Base-by-base conservation (phyloP, 2,797 vertebrate genomes). In the Saxicola maurus region DNA sequence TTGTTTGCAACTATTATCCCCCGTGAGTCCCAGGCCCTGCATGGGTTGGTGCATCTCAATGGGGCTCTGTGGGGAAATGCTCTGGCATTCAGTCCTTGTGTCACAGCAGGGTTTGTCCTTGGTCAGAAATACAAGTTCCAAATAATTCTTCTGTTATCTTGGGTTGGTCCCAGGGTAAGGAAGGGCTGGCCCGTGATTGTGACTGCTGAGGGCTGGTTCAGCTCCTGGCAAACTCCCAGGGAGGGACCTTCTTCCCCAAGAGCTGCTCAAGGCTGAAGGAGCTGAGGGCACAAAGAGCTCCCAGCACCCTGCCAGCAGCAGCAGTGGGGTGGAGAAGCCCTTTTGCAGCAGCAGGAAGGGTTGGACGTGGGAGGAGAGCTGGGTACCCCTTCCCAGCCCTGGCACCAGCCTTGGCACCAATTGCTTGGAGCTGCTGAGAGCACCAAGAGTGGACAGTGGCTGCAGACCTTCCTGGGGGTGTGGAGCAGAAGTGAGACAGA, bases 1-100 rank as follows among this genome's bases (percentile, higher is more conserved):
- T 98, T 9, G 97, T 98, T 28, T 98, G 97, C 97, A 98, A 97
- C 95, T 98, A 98, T 7, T 94, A 95, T 20, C 97, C 97, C 0
- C 96, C 95, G 97, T 98, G 75, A 97, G 97, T 97, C 42, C 66
- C 19, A 2, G 31, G 15, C 52, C 48, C 71, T 4, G 0, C 6
- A 0, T 8, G 62, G 14, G 8, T 17, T 42, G 61, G 23, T 45
- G 72, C 33, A 10, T 30, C 61, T 25, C 12, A 10, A 1, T 1
- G 5, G 49, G 60, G 18, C 30, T 30, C 69, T 53, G 55, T 28
- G 62, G 46, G 69, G 55, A 64, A 71, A 42, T 1, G 23, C 28
- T 31, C 43, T 64, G 56, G 18, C 65, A 33, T 28, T 21, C 16
- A 8, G 40, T 27, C 37, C 40, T 20, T 13, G 1, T 2, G 25